Base-by-base conservation (phyloP, 2,888 invertebrate genomes). In the Aquatica leii region DNA sequence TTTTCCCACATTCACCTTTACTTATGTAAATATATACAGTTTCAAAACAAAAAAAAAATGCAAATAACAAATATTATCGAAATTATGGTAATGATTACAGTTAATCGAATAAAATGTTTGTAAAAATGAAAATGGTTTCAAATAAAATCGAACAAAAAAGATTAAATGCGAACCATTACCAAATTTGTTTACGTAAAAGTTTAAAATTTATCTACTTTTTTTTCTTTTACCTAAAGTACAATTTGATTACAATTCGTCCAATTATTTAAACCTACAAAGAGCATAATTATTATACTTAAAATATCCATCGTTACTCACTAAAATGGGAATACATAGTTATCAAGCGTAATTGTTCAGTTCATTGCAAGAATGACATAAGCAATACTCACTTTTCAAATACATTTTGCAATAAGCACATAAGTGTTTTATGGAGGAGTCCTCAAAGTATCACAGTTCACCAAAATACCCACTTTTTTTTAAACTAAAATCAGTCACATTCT, bases 371-470 rank as follows among this genome's bases (percentile, higher is more conserved):
- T 62, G 62, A 62, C 59, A 48, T 60, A 59, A 59, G 63, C 63
- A 67, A 65, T 67, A 69, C 64, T 65, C 62, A 60, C 59, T 60
- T 60, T n/a, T 62, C 57, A 62, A 65, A 57, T 64, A 34, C 57
- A 56, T 53, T 37, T 49, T 56, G 34, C 49, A 52, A 57, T 53
- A 57, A 69, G 62, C 65, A 70, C 68, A 35, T 31, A 50, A 55
- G 63, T 55, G 57, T 55, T 53, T 31, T 20, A 35, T 52, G 20
- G 21, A 65, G 65, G 70, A 71, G 62, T 71, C 70, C 67, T 69
- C 68, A 70, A n/a, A 71, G 75, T 79, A 80, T 80, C 80, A 80
- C 79, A 80, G 80, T 79, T 77, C 78, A 77, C 78, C 76, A 75
- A 76, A n/a, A 77, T 76, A 76, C 73, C 76, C 77, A 73, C 76